Evolutionary conservation across 2,113 vertebrate genomes (phyloP).

Genomic region (Saguinus imperator): DNA sequence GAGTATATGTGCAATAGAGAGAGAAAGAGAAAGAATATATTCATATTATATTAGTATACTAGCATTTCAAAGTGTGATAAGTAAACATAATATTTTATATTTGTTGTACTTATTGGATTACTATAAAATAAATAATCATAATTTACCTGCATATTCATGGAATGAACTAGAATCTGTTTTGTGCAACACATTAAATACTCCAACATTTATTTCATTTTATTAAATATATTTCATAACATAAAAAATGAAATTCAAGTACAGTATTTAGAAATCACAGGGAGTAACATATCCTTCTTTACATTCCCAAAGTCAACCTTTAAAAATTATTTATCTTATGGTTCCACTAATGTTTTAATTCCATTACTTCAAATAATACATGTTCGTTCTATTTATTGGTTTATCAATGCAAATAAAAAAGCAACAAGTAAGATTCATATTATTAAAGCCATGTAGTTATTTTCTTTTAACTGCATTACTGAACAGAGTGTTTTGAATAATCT

Average conservation of each 20-base stretch:
- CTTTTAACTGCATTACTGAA: neutral
- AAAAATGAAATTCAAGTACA: neutral
- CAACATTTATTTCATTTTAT: neutral
- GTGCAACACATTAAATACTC: fast-evolving
- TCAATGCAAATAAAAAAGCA: neutral
- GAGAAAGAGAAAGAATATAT: neutral
- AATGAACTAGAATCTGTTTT: neutral
- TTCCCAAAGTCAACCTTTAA: neutral
- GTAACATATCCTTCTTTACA: neutral
- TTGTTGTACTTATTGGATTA: neutral
- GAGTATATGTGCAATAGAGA: neutral
- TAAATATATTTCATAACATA: neutral
- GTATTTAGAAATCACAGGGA: neutral
- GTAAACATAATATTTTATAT: neutral
- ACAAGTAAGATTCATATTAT: neutral
- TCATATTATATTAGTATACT: neutral
- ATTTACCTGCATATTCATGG: neutral
- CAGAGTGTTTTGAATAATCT: neutral
- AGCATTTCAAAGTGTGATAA: neutral
- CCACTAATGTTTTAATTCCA: neutral
- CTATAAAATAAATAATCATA: neutral
- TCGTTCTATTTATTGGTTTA: neutral
- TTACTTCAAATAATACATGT: neutral
- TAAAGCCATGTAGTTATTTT: neutral
- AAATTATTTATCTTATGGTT: neutral